Evolutionary conservation across 2,797 vertebrate genomes (phyloP).

Genomic region (Acanthiza pusilla): DNA sequence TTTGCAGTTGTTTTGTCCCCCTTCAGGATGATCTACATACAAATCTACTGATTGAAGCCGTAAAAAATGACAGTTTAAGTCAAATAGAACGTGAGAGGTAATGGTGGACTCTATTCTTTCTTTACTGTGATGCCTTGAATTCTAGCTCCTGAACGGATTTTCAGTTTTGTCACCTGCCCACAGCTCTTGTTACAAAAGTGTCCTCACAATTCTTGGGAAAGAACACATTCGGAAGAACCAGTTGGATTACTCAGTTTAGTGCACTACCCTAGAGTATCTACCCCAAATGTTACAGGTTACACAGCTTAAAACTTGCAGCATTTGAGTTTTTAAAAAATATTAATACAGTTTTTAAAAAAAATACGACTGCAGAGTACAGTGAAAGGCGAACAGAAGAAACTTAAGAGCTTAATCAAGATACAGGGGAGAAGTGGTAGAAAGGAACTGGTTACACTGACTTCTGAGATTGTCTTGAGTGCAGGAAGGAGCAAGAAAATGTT

Average conservation of each 20-base stretch:
- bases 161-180: not conserved
- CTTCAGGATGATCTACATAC: slow-evolving; percentile 86
- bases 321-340: not conserved
- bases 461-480: not conserved
- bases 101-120: not conserved
- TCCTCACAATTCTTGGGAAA: not conserved
- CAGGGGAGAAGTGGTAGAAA: not conserved
- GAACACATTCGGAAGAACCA: not conserved
- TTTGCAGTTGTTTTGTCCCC: not conserved
- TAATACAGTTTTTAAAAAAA: not conserved
- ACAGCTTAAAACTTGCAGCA: not conserved
- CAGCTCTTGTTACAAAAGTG: not conserved
- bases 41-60: slow-evolving; percentile 89
- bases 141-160: not conserved
- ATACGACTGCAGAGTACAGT: not conserved
- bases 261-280: not conserved
- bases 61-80: slow-evolving; percentile 91
- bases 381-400: not conserved
- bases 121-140: not conserved
- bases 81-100: slow-evolving; percentile 93
- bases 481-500: not conserved
- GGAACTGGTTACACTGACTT: not conserved
- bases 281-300: not conserved
- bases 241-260: not conserved
- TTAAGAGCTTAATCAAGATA: not conserved